Evolutionary conservation across 1,140 invertebrate genomes (phyloP), one percentile per base, ranked within the genome.

Genomic region (Drosophila leontia): DNA sequence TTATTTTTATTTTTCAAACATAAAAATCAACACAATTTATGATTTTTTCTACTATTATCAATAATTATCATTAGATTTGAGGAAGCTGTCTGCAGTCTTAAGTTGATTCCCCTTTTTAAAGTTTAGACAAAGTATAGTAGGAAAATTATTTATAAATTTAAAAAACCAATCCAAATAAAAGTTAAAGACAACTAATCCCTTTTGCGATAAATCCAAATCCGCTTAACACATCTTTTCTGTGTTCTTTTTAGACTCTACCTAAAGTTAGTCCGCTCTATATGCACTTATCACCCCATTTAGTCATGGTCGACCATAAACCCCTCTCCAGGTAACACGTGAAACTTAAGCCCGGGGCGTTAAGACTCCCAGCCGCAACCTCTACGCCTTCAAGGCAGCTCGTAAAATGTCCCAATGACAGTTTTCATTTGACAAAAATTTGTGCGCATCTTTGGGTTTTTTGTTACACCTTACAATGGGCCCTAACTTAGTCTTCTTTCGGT

Each of bases 401-500:
- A 64, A 71, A 78, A 55, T 39, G 35, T 56, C 41, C 59, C 47
- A 82, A 65, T 64, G 71, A 87, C 83, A 77, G 62, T 86, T 82
- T 90, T 53, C 78, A 82, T 90, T 88, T 88, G 85, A 88, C 85
- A 88, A 88, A 78, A 90, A 74, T 79, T 79, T 87, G 45, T 83
- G 69, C 70, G 67, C 67, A 81, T 85, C 78, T 80, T 68, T 88
- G 62, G 85, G 85, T 88, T 88, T 88, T 90, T 88, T 76, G 85
- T 88, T 88, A 90, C 85, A 88, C 85, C 85, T 88, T 88, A 76
- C 85, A 78, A 81, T 80, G 80, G 84, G 53, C 69, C 37, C 45
- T 50, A 53, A 44, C 67, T 26, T 12, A 23, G 60, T 26, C 15
- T 17, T 53, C 12, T 23, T 26, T 23, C 4, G 19, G 8, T n/a